phyloP scores from a whole-genome alignment of 2,113 vertebrate genomes.

The Barnardius zonarius region DNA sequence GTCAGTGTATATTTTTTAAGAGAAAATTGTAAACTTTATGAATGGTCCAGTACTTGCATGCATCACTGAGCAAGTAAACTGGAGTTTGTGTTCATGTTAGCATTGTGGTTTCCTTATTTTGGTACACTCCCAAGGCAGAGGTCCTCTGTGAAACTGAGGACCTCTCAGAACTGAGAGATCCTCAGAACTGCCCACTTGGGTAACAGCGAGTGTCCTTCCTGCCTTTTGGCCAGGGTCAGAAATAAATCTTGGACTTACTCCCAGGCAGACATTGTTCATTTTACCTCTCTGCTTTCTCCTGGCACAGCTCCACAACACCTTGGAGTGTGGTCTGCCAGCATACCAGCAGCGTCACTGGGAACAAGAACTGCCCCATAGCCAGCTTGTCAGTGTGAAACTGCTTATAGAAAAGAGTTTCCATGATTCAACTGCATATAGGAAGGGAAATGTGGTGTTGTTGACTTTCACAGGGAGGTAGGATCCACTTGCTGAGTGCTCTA shows the following conservation, averaged over 20 bases:
- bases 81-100: background rate
- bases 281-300: background rate
- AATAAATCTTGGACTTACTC: background rate
- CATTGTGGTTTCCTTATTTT: background rate
- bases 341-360: background rate
- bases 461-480: background rate
- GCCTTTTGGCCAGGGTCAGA: background rate
- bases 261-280: background rate
- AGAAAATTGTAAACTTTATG: background rate
- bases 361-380: accelerated
- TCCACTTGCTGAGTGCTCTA: background rate
- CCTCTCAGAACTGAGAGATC: no score
- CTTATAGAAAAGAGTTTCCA: background rate
- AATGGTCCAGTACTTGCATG: background rate
- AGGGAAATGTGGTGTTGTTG: background rate
- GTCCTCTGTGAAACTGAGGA: background rate
- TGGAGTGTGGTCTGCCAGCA: background rate
- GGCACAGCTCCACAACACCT: background rate
- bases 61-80: background rate
- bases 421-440: background rate
- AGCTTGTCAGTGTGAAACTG: background rate
- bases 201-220: background rate
- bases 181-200: background rate
- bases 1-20: background rate
- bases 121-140: background rate